Evolutionary conservation across 1,140 invertebrate genomes (phyloP), one percentile per base, ranked within the genome.

Genomic region (Tetranychus cinnabarinus): DNA sequence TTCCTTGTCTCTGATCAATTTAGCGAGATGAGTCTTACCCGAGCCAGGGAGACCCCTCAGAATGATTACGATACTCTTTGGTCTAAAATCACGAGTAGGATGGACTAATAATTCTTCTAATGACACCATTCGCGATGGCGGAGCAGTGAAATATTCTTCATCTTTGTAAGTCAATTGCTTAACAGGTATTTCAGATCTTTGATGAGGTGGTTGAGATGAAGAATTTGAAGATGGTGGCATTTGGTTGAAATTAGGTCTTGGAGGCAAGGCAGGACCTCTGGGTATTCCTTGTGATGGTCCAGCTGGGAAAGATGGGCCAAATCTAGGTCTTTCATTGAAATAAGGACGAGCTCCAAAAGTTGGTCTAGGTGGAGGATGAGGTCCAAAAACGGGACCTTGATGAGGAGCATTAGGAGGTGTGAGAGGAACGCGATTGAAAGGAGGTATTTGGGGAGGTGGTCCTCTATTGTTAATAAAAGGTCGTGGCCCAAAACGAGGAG

Each of bases 41-140:
- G 85, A 85, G 2, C 89, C 88, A 23, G 88, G 88, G 57, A 84
- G 80, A 62, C 91, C 90, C 72, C 91, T 74, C 13, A 97, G 71
- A 66, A 97, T 86, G 58, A 95, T 83, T 34, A 84, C 85, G 65
- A 96, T 84, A 70, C 86, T 82, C 34, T 78, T 74, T 55, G 88
- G 87, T 69, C 88, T 76, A 64, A 77, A 81, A 65, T 78, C 77
- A 64, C 83, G 77, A 55, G 81, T 86, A 55, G 83, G 87, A 56
- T 72, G 70, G 65, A 76, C 80, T 62, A 95, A 70, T 34, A 96
- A 68, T 70, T 93, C 88, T 70, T 91, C 86, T 61, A 93, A 81
- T 69, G 82, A 74, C 12, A 75, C 70, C 5, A 76, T 76, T 55
- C 67, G 67, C 13, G 31, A 48, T 13, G 48, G 33, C 33, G 58